phyloP scores from a whole-genome alignment of 2,797 vertebrate genomes.

The Chloroceryle inda region DNA sequence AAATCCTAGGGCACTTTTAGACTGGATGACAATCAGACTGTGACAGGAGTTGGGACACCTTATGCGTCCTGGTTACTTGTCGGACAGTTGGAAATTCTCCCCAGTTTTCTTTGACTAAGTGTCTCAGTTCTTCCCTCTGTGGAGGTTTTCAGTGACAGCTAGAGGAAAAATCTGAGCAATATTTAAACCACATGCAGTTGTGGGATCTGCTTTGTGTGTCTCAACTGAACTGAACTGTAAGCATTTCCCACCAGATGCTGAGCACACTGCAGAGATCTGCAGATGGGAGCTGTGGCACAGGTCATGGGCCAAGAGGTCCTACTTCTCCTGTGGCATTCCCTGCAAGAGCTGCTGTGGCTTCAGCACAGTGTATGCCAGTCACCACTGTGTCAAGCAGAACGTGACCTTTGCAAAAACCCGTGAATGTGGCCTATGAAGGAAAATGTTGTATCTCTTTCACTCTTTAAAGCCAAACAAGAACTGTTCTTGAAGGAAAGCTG shows the following conservation, averaged over 20 bases:
- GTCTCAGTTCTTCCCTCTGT: neutral
- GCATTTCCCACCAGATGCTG: neutral
- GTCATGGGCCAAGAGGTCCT: neutral
- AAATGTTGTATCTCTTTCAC: neutral
- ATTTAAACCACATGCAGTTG: neutral
- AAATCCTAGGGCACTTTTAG: neutral
- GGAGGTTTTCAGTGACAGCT: neutral
- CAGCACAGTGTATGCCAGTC: neutral
- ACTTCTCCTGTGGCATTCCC: neutral
- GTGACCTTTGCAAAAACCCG: neutral
- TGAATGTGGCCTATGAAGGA: neutral
- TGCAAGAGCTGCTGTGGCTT: neutral
- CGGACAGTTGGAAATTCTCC: neutral
- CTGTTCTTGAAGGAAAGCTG: neutral
- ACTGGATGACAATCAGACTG: neutral
- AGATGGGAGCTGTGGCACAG: neutral
- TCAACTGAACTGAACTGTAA: neutral
- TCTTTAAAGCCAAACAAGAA: neutral
- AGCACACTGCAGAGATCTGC: neutral
- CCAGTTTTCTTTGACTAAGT: neutral
- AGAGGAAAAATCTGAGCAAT: neutral
- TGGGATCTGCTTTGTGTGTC: neutral
- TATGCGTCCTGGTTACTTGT: neutral
- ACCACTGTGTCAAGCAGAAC: accelerated
- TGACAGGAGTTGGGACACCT: neutral